These are phyloP conservation scores for Heliconius ethilla DNA, from an alignment of 2,888 invertebrate genomes.

Conservation along the genomic window DNA sequence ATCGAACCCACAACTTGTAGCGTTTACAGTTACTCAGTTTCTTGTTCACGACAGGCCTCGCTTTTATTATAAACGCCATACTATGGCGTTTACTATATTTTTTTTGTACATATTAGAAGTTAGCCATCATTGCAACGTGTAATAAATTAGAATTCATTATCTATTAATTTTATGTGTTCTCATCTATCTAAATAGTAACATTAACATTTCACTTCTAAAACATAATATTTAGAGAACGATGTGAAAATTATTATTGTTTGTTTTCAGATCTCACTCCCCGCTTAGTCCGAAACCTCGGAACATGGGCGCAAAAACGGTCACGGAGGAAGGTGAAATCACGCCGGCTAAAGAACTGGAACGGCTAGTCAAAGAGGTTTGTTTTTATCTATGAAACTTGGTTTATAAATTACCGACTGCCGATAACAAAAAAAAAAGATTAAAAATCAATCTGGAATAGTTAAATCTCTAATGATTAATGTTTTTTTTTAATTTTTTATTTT, in stretches of 20 bases:
- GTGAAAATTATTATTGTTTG: conserved; percentile 27
- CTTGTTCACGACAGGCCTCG: neutral
- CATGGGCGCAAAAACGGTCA: conserved; percentile 76
- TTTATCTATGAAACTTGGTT: conserved; percentile 27
- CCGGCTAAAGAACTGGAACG: conserved; percentile 88
- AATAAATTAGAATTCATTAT: neutral
- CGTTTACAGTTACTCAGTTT: no score
- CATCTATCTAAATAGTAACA: neutral
- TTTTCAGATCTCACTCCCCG: conserved; percentile 83
- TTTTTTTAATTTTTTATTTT: neutral
- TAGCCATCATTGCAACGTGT: neutral
- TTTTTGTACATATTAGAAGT: conserved; percentile 1
- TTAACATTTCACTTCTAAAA: neutral
- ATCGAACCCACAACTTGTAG: no score
- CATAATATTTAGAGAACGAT: neutral
- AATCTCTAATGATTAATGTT: neutral
- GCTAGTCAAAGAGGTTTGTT: conserved; percentile 85
- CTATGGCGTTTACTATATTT: no score
- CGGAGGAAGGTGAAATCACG: conserved; percentile 83
- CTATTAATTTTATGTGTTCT: no score
- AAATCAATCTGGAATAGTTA: neutral
- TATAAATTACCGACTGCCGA: neutral
- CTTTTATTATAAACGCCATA: neutral
- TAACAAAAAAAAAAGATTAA: neutral
- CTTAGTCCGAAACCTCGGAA: conserved; percentile 83